These are phyloP conservation scores for Psilopsiagon aymara DNA, from an alignment of 2,113 vertebrate species.

Conservation along the genomic window DNA sequence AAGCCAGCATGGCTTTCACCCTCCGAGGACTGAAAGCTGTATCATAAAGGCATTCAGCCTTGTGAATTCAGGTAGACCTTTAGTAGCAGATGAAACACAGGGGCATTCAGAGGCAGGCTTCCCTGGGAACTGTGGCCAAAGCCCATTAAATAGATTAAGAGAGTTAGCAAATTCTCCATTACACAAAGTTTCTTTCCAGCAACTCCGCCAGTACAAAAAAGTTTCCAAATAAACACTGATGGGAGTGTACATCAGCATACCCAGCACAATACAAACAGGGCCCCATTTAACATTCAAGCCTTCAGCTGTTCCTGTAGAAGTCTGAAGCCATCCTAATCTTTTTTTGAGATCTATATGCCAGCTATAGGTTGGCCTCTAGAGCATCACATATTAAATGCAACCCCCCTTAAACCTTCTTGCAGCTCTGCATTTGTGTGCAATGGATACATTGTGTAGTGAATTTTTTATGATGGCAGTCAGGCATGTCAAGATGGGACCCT, in stretches of 20 bases:
- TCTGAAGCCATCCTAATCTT: not conserved
- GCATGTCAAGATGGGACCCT: not conserved
- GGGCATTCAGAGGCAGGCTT: not conserved
- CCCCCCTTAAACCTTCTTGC: too few species aligned
- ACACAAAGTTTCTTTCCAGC: not conserved
- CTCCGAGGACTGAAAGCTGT: not conserved
- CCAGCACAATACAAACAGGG: accelerated
- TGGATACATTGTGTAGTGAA: accelerated
- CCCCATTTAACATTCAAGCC: not conserved
- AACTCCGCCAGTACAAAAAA: not conserved
- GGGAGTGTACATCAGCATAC: too few species aligned
- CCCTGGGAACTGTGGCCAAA: not conserved
- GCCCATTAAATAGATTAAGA: accelerated
- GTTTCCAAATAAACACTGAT: not conserved
- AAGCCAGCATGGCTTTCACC: not conserved
- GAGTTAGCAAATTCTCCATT: not conserved
- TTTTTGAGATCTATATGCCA: not conserved
- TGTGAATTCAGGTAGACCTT: not conserved
- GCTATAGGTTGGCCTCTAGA: not conserved
- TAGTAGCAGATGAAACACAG: not conserved
- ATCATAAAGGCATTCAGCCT: not conserved
- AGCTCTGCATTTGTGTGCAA: not conserved
- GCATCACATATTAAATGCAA: not conserved
- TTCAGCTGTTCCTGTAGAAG: not conserved
- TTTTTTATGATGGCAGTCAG: too few species aligned